Percentiles rank a stretch among this genome's conserved stretches.
Evolutionary conservation across 1,140 invertebrate species (phyloP).

Genomic region (Medauroidea extradentata): DNA sequence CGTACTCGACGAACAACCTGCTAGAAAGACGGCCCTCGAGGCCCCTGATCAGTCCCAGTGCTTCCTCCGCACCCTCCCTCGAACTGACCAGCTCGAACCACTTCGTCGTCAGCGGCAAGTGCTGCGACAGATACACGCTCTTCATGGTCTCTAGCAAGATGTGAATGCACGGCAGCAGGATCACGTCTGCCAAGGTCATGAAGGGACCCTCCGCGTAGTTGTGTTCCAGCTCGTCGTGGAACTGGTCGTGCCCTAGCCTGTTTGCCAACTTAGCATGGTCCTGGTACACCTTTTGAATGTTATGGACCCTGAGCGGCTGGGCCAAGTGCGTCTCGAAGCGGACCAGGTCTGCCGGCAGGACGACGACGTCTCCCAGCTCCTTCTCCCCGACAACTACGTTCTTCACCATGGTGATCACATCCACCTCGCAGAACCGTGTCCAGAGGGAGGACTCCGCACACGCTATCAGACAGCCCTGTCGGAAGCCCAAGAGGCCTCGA

Average conservation of each 20-base stretch:
- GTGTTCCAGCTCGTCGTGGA: conserved; percentile 51
- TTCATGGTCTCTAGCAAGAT: conserved; percentile 52
- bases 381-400: conserved; percentile 18
- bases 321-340: conserved; percentile 81
- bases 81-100: conserved; percentile 54
- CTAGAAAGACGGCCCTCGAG: conserved; percentile 3
- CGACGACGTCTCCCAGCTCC: conserved; percentile 1
- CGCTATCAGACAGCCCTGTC: conserved; percentile 69
- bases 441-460: conserved; percentile 82
- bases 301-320: conserved; percentile 81
- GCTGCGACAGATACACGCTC: conserved; percentile 39
- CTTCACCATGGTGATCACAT: conserved; percentile 58
- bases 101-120: conserved; percentile 59
- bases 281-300: conserved; percentile 73
- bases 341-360: conserved; percentile 58
- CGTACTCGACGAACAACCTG: conserved; percentile 13
- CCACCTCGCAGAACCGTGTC: conserved; percentile 90
- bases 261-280: conserved; percentile 40
- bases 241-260: background rate
- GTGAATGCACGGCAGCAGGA: conserved; percentile 69
- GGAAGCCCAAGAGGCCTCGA: conserved; percentile 59
- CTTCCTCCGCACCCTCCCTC: conserved; percentile 14
- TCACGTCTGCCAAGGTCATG: conserved; percentile 78
- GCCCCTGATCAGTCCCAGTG: conserved; percentile 2
- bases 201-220: conserved; percentile 77